Percentiles rank a stretch among this genome's conserved stretches.
These are phyloP conservation scores for Bagarius yarrelli DNA, from an alignment of 2,113 vertebrate species.

Conservation along the genomic window DNA sequence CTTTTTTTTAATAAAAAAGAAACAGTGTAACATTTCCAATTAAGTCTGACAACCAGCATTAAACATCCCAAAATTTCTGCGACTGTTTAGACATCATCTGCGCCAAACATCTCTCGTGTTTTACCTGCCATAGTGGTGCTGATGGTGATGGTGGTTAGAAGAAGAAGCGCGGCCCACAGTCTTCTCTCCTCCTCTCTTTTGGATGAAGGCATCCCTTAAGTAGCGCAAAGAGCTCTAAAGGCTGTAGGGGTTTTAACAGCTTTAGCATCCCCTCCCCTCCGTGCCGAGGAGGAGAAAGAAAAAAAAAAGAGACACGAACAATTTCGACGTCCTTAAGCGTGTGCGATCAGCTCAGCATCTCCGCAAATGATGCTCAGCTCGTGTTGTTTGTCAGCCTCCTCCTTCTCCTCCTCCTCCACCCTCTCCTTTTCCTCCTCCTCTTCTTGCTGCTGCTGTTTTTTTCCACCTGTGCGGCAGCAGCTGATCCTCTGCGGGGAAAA, in stretches of 20 bases:
- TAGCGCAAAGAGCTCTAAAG: conserved; percentile 26
- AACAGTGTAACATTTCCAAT: too few species aligned
- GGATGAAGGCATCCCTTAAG: conserved; percentile 59
- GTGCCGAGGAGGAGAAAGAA: conserved; percentile 30
- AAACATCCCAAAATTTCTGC: neutral
- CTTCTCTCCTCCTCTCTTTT: conserved; percentile 32
- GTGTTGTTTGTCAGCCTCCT: conserved; percentile 4
- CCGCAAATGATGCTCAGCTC: conserved; percentile 13
- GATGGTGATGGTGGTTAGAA: conserved; percentile 46
- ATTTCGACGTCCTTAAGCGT: neutral
- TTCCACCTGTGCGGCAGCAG: conserved; percentile 12
- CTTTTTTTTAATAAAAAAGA: too few species aligned
- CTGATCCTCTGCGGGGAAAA: conserved; percentile 19
- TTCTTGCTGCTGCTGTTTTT: neutral
- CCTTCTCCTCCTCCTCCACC: too few species aligned
- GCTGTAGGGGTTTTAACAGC: conserved; percentile 19
- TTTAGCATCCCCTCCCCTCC: conserved; percentile 63
- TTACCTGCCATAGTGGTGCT: conserved; percentile 50
- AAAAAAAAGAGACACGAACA: neutral
- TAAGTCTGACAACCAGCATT: neutral
- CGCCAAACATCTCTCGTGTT: neutral
- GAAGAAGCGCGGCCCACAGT: conserved; percentile 49
- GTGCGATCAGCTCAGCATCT: neutral
- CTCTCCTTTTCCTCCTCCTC: neutral
- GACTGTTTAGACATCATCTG: neutral